Evolutionary conservation across 2,888 invertebrate species (phyloP).

Genomic region (Rhagophthalmus giganteus): DNA sequence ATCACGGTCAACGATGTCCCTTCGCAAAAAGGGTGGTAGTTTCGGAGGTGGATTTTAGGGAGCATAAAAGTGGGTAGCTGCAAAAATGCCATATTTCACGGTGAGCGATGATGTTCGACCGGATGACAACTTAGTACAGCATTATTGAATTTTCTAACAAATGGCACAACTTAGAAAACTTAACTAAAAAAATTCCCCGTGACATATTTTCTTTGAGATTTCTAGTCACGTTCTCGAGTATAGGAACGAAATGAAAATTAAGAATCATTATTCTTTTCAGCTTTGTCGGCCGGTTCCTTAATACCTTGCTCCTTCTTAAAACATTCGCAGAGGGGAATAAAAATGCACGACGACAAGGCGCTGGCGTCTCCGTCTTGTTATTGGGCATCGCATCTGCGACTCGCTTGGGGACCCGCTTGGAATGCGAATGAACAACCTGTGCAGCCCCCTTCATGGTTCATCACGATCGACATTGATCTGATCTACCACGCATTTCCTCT

Average conservation of each 20-base stretch:
- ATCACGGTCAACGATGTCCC: slow-evolving; percentile 45
- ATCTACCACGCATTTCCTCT: slow-evolving; percentile 36
- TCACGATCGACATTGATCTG: slow-evolving; percentile 40
- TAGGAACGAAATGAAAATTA: slow-evolving; percentile 58
- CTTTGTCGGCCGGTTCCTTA: slow-evolving; percentile 55
- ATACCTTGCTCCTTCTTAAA: slow-evolving; percentile 54
- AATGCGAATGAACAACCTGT: slow-evolving; percentile 52
- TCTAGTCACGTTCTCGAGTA: slow-evolving; percentile 55
- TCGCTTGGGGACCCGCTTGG: slow-evolving; percentile 49
- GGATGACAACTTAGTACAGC: slow-evolving; percentile 55
- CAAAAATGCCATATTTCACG: slow-evolving; percentile 51
- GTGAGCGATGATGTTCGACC: slow-evolving; percentile 54
- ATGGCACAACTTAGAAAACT: slow-evolving; percentile 53
- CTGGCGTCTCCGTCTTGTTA: slow-evolving; percentile 50
- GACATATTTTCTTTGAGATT: slow-evolving; percentile 53
- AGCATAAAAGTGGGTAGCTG: slow-evolving; percentile 29
- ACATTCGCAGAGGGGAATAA: slow-evolving; percentile 51
- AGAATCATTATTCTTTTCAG: slow-evolving; percentile 59
- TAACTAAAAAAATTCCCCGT: slow-evolving; percentile 51
- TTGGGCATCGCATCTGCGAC: slow-evolving; percentile 50
- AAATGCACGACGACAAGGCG: slow-evolving; percentile 54
- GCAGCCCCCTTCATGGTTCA: slow-evolving; percentile 43
- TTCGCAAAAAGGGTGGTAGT: slow-evolving; percentile 25
- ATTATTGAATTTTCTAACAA: slow-evolving; percentile 57
- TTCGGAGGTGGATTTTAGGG: slow-evolving; percentile 28